Base-by-base conservation (phyloP, 2,113 vertebrate species). In the Ovibos moschatus region DNA sequence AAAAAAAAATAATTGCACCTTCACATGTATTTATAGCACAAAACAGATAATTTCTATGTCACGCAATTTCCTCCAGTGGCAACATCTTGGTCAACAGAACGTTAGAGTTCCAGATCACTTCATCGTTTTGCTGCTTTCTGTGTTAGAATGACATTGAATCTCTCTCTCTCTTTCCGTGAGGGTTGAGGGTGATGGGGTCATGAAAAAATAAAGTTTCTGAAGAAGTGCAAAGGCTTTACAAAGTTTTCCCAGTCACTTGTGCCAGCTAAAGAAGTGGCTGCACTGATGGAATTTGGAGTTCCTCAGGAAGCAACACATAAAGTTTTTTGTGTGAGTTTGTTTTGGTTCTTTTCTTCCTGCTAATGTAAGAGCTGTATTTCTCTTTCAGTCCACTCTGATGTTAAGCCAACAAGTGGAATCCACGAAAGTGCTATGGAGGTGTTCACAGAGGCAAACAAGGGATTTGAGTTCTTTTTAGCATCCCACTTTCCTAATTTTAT, bases 361-460 rank as follows among this genome's bases (percentile, higher is more conserved):
- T 33, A 30, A 23, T 43, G 3, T 76, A n/a, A 83, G 8, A 81
- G 6, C 1, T 82, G 0, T 11, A 5, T 15, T 33, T 93, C 5
- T 57, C 43, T n/a, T 21, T 33, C 62, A 36, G 25, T n/a, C 12
- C 15, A 47, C 14, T 14, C 2, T 62, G 30, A 47, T 25, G 86
- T 50, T 62, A 62, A 62, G 8, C 3, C 25, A 53, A 11, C 2
- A 13, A 82, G 55, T 15, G 47, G 43, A 33, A 9, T 6, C 0
- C 12, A 16, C 5, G 15, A 45, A 50, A 19, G 5, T 2, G 5
- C 2, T 16, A 2, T 21, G 2, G 36, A 33, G 43, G 1, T 40
- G 10, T 15, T 50, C 6, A 0, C 11, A 25, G 50, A n/a, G 15
- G 4, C 11, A 47, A 16, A 19, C 0, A 1, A 36, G 10, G 10